Evolutionary conservation across 2,113 vertebrate genomes (phyloP).

Genomic region (Reinhardtius hippoglossoides): DNA sequence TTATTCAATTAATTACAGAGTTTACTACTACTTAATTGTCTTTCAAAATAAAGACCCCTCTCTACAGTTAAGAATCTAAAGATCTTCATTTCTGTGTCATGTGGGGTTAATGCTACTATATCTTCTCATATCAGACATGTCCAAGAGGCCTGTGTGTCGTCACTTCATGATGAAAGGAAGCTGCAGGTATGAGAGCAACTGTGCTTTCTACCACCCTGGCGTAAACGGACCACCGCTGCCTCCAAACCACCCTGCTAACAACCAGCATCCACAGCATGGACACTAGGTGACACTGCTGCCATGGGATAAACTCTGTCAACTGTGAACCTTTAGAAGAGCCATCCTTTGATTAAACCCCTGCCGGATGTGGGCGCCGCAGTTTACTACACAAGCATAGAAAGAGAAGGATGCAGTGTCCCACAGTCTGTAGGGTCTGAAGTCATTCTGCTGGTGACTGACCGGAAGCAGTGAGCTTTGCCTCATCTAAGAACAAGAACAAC

Average conservation of each 20-base stretch:
- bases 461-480: background rate
- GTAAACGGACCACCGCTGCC: constrained; percentile 91
- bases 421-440: background rate
- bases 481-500: background rate
- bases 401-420: background rate
- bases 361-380: background rate
- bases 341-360: constrained; percentile 17
- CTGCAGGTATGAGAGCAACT: constrained; percentile 93
- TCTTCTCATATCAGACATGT: constrained; percentile 85
- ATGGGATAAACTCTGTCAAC: constrained; percentile 1
- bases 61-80: background rate
- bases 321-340: background rate
- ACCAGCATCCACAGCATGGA: constrained; percentile 82
- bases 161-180: constrained; percentile 97
- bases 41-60: background rate
- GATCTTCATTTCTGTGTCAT: background rate
- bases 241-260: constrained; percentile 73
- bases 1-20: too few relatives aligned
- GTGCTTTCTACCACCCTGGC: constrained; percentile 94
- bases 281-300: constrained; percentile 56
- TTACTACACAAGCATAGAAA: background rate
- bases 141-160: constrained; percentile 89
- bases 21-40: too few relatives aligned
- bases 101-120: background rate
- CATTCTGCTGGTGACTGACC: background rate